Evolutionary conservation across 2,113 vertebrate genomes (phyloP), one percentile per base, ranked within the genome.

Genomic region (Alexandromys fortis): DNA sequence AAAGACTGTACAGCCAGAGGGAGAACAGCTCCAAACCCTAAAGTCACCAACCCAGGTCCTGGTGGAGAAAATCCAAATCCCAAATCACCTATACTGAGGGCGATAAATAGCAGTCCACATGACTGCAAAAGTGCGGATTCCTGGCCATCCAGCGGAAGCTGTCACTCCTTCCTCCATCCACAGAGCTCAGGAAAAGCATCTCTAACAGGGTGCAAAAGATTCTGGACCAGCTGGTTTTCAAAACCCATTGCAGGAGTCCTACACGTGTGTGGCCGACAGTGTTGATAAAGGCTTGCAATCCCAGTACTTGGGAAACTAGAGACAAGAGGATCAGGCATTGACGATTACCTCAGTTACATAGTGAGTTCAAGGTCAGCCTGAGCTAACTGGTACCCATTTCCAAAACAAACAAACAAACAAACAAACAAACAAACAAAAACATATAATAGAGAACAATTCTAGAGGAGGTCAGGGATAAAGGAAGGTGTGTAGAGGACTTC

Each of bases 21-120:
- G 0, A 14, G 11, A 24, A 22, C 13, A 86, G 47, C 22, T 55
- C 17, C 42, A 8, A 22, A 35, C 0, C 33, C 7, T 19, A 42
- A 79, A 6, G 14, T 3, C 49, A 85, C 42, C 55, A 83, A 77
- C 21, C 7, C 90, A 65, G 42, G 22, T 85, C 77, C 70, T 45
- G 58, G 42, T 6, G 55, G 77, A 70, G 28, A 61, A 86, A 75
- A 78, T 95, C 81, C 81, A 89, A 90, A 86, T 52, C 5, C 82
- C 82, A 67, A 35, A 28, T 9, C 45, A 73, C 30, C 19, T 67
- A 45, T 79, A 52, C 67, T 65, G 26, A 63, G 82, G 5, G 4
- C 5, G 19, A n/a, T 67, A 9, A 73, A 38, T 65, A 35, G n/a
- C 0, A 30, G 42, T 61, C 78, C 6, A 11, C 0, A 1, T 21